These are phyloP conservation scores for Drosophila elegans DNA, from an alignment of 1,140 invertebrate genomes.

Conservation along the genomic window DNA sequence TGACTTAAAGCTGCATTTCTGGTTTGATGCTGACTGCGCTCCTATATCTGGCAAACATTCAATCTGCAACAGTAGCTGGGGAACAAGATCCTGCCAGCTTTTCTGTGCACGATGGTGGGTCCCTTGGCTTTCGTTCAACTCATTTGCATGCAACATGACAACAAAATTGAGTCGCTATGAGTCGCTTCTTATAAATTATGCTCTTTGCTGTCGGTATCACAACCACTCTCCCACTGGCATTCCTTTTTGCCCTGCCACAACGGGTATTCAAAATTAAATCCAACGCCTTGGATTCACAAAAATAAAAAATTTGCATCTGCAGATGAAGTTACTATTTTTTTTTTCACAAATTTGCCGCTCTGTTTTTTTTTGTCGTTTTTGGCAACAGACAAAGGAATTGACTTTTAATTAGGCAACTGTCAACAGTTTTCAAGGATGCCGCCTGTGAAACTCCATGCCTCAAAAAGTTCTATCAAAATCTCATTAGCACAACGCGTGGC, in stretches of 20 bases:
- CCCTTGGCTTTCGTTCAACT: slow-evolving; percentile 26
- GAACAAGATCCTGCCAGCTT: not conserved
- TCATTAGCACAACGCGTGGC: slow-evolving; percentile 60
- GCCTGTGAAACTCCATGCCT: slow-evolving; percentile 26
- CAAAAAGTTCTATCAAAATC: slow-evolving; percentile 69
- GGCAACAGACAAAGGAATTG: slow-evolving; percentile 44
- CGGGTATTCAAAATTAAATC: slow-evolving; percentile 20
- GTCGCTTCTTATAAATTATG: slow-evolving; percentile 63
- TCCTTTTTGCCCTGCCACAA: slow-evolving; percentile 9
- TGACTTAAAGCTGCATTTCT: slow-evolving; percentile 45
- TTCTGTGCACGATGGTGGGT: not conserved
- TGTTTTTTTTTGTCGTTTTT: not conserved
- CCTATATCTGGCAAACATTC: slow-evolving; percentile 35
- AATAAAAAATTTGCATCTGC: slow-evolving; percentile 20
- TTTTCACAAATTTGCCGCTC: slow-evolving; percentile 15
- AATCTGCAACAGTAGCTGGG: slow-evolving; percentile 46
- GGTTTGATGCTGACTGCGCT: slow-evolving; percentile 17
- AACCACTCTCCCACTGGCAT: slow-evolving; percentile 5
- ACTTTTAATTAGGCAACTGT: slow-evolving; percentile 70
- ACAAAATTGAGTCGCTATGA: slow-evolving; percentile 46
- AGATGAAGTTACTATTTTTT: slow-evolving; percentile 23
- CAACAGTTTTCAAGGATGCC: slow-evolving; percentile 51
- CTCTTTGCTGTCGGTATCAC: slow-evolving; percentile 41
- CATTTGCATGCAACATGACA: slow-evolving; percentile 67
- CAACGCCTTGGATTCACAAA: not conserved